phyloP scores from a whole-genome alignment of 2,888 invertebrate genomes.

The Orgyia antiqua region DNA sequence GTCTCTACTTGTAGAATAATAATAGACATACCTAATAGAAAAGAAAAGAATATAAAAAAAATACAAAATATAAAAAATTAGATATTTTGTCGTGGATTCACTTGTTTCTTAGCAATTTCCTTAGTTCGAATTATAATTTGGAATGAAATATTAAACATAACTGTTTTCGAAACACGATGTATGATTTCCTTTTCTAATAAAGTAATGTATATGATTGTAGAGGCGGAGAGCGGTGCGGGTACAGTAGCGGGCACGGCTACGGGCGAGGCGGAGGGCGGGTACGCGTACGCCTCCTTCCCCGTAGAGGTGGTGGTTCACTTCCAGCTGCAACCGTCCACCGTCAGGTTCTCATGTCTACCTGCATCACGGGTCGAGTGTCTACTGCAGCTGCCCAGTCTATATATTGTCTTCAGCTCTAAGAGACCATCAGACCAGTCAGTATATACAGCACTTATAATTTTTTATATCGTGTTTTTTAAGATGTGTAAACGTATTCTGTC shows the following conservation, averaged over 20 bases:
- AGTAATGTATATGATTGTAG: too few relatives aligned
- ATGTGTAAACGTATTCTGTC: background rate
- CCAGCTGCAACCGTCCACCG: slow-evolving; percentile 98
- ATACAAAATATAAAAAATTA: too few relatives aligned
- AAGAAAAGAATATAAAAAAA: too few relatives aligned
- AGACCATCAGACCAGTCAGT: slow-evolving; percentile 85
- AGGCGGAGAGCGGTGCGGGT: slow-evolving; percentile 40
- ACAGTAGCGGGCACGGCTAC: slow-evolving; percentile 39
- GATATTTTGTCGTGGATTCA: too few relatives aligned
- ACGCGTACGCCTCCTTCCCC: slow-evolving; percentile 95
- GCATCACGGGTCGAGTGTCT: slow-evolving; percentile 97
- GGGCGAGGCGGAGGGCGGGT: slow-evolving; percentile 79
- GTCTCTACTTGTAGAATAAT: too few relatives aligned
- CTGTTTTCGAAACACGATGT: too few relatives aligned
- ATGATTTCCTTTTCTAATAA: too few relatives aligned
- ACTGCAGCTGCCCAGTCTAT: slow-evolving; percentile 96
- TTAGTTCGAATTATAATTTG: too few relatives aligned
- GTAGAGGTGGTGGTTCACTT: slow-evolving; percentile 99
- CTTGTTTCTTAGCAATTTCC: too few relatives aligned
- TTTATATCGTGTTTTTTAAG: background rate
- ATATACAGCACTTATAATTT: too few relatives aligned
- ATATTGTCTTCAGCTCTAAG: slow-evolving; percentile 97
- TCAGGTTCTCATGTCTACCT: slow-evolving; percentile 96
- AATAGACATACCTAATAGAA: too few relatives aligned
- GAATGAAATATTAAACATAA: too few relatives aligned